phyloP scores from a whole-genome alignment of 2,888 invertebrate species.

The Bellardia bayeri region DNA sequence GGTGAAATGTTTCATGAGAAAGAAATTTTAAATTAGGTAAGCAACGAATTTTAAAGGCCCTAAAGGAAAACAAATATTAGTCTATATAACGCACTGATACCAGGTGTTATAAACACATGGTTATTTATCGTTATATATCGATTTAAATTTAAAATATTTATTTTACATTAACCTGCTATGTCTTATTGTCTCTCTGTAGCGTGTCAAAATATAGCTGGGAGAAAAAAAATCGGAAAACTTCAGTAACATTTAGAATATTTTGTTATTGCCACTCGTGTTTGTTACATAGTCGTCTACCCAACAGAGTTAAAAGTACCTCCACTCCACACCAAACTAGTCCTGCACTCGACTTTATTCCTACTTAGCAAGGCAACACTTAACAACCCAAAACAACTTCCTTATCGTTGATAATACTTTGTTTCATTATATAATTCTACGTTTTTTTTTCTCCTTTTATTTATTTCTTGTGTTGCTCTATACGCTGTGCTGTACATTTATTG shows the following conservation, averaged over 20 bases:
- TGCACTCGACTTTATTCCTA: conserved; percentile 53
- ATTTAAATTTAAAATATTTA: no score
- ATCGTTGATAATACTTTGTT: conserved; percentile 73
- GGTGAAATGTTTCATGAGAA: conserved; percentile 21
- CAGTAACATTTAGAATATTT: conserved; percentile 55
- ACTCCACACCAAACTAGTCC: not conserved
- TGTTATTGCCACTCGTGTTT: conserved; percentile 69
- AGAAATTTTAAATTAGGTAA: not conserved
- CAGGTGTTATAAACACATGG: not conserved
- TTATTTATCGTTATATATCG: no score
- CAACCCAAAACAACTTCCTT: conserved; percentile 73
- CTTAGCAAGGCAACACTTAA: conserved; percentile 72
- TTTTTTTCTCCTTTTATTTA: conserved; percentile 39
- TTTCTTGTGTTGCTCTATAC: conserved; percentile 41
- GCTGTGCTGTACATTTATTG: conserved; percentile 56
- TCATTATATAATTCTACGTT: conserved; percentile 68
- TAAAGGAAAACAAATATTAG: not conserved
- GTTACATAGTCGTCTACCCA: conserved; percentile 58
- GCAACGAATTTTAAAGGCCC: conserved; percentile 35
- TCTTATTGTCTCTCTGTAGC: not conserved
- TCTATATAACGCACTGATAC: no score
- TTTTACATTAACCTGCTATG: no score
- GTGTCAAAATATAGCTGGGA: conserved; percentile 4
- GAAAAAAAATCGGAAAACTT: conserved; percentile 40
- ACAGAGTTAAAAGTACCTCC: conserved; percentile 44